Percentiles rank a stretch among this genome's conserved stretches.
Evolutionary conservation across 2,888 invertebrate genomes (phyloP).

Genomic region (Oxyscelio sp.): DNA sequence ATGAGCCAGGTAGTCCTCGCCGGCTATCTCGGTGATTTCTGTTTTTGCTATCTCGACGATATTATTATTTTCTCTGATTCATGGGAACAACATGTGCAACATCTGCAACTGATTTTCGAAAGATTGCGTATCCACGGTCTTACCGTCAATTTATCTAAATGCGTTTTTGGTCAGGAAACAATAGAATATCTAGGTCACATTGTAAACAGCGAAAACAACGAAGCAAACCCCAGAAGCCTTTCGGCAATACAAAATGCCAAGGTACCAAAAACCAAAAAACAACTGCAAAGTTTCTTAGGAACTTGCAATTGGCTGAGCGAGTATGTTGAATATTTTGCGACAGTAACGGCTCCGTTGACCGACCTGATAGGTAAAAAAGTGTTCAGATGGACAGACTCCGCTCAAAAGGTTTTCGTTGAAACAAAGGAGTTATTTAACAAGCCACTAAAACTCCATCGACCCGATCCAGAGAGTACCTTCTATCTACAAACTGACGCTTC

Average conservation of each 20-base stretch:
- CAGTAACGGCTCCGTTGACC: neutral
- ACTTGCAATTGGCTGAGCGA: neutral
- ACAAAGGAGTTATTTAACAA: neutral
- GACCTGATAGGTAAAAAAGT: neutral
- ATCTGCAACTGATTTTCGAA: conserved; percentile 71
- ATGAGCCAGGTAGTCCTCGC: conserved; percentile 74
- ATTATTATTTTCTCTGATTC: neutral
- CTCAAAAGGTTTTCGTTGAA: neutral
- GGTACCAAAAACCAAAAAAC: neutral
- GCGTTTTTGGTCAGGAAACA: conserved; percentile 67
- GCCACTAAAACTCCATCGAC: neutral
- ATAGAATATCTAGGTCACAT: conserved; percentile 78
- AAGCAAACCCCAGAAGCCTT: conserved; percentile 4
- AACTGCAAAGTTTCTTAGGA: neutral
- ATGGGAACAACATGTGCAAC: conserved; percentile 66
- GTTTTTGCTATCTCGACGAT: too few relatives aligned
- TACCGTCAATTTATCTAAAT: conserved; percentile 49
- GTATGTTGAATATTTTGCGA: neutral
- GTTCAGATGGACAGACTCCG: neutral
- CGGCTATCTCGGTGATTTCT: too few relatives aligned
- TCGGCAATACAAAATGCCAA: conserved; percentile 12
- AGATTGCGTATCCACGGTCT: conserved; percentile 60
- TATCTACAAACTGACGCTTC: conserved; percentile 39
- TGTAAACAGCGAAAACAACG: neutral
- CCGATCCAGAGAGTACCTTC: neutral